These are phyloP conservation scores for Anodontia alba DNA, from an alignment of 2,888 invertebrate species.

Conservation along the genomic window DNA sequence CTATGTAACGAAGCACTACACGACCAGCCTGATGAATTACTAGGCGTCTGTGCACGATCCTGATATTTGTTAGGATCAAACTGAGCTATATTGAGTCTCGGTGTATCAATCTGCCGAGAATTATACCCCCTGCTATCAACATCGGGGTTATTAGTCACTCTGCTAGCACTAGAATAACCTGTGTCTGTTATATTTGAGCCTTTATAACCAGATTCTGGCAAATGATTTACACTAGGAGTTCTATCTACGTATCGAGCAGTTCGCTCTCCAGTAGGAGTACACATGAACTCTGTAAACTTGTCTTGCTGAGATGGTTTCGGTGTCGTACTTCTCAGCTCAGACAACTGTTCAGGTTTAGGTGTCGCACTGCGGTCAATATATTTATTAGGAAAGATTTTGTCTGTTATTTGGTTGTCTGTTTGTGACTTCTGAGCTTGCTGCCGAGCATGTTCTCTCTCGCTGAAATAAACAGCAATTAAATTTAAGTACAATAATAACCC, in stretches of 20 bases:
- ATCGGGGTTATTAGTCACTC: constrained; percentile 37
- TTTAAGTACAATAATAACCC: no score
- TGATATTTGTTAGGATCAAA: constrained; percentile 76
- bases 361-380: constrained; percentile 29
- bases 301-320: constrained; percentile 30
- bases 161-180: constrained; percentile 59
- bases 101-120: constrained; percentile 40
- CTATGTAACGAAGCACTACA: constrained; percentile 70
- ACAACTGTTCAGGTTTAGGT: constrained; percentile 9
- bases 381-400: constrained; percentile 40
- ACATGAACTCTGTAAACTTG: not conserved
- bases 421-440: constrained; percentile 17
- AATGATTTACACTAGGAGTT: constrained; percentile 46
- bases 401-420: not conserved
- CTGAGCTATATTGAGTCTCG: constrained; percentile 55
- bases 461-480: constrained; percentile 10
- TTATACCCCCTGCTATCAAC: constrained; percentile 38
- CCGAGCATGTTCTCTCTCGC: constrained; percentile 36
- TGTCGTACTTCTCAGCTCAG: constrained; percentile 23
- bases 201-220: constrained; percentile 31
- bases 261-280: constrained; percentile 48
- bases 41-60: constrained; percentile 66
- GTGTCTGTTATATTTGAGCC: constrained; percentile 43
- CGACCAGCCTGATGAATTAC: constrained; percentile 75
- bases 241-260: constrained; percentile 34